A percentile compares a stretch with the other conserved stretches of the same genome.
phyloP scores from a whole-genome alignment of 2,797 vertebrate species.

The Micrastur ruficollis region DNA sequence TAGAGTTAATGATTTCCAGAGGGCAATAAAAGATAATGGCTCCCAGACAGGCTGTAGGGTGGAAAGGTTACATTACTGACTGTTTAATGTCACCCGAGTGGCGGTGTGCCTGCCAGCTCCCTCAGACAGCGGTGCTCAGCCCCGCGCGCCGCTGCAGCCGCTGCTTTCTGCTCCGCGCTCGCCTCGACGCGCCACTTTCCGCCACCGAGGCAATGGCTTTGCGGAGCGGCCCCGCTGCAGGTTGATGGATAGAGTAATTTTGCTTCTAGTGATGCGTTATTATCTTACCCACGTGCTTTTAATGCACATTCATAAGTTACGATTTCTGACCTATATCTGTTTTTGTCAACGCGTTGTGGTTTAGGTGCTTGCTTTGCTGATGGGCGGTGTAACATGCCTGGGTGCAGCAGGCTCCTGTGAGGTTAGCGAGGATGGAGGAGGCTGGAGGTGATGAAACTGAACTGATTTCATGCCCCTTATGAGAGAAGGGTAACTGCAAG shows the following conservation, averaged over 20 bases:
- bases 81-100: too few relatives aligned
- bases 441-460: not conserved
- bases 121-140: not conserved
- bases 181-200: fast-evolving
- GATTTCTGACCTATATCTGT: not conserved
- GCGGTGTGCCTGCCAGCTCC: not conserved
- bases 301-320: fast-evolving
- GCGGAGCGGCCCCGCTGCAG: not conserved
- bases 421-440: not conserved
- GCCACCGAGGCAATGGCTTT: not conserved
- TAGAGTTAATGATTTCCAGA: slow-evolving; percentile 11
- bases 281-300: not conserved
- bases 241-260: not conserved
- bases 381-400: fast-evolving
- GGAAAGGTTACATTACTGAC: not conserved
- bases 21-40: not conserved
- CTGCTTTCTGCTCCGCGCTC: not conserved
- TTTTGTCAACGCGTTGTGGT: not conserved
- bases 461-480: not conserved
- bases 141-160: fast-evolving
- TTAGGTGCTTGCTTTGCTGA: not conserved
- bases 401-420: not conserved
- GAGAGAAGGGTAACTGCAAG: not conserved
- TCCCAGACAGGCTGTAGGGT: not conserved
- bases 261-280: not conserved